Evolutionary conservation across 2,888 invertebrate genomes (phyloP), one percentile per base, ranked within the genome.

Genomic region (Patella depressa): DNA sequence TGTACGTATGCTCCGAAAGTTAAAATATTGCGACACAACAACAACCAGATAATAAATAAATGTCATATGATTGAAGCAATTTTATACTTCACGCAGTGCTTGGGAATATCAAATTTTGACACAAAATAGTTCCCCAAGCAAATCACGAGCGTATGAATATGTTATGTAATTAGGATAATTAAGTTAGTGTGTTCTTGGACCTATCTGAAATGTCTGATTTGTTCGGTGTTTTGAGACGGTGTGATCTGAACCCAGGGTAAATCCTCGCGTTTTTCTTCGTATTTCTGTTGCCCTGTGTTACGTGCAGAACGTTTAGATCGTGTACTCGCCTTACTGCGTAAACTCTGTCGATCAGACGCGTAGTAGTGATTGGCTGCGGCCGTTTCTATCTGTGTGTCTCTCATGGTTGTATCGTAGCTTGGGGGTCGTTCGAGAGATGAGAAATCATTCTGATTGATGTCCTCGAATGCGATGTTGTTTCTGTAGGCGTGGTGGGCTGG

Each of bases 181-280:
- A 34, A 29, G 29, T 29, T 29, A 29, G 29, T 29, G 29, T 29
- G 29, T 29, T 29, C 29, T 29, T 29, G 4, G 7, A 34, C 7
- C 77, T 71, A 84, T 55, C 84, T 83, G 57, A 84, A 84, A 79
- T 85, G 83, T 69, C 84, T 72, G 71, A 83, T 84, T 11, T 83
- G 81, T 24, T 80, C 80, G 71, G 82, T 81, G 75, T 81, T 83
- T 75, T 85, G 74, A 0, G 88, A 88, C 3, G 89, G 89, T 1
- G 88, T 86, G 29, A 89, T 87, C 78, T 88, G 88, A 7, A 89
- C 89, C 89, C 89, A 89, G 0, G 89, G 89, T 73, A 89, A 79
- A 45, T 88, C 86, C 78, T 88, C 82, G 12, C 84, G 79, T 29
- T 84, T 79, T 53, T 85, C 85, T 53, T 81, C 71, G 15, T 84